A percentile compares a stretch with the other conserved stretches of the same genome.
Evolutionary conservation across 2,113 vertebrate genomes (phyloP).

Genomic region (Notarius quadriscutis): DNA sequence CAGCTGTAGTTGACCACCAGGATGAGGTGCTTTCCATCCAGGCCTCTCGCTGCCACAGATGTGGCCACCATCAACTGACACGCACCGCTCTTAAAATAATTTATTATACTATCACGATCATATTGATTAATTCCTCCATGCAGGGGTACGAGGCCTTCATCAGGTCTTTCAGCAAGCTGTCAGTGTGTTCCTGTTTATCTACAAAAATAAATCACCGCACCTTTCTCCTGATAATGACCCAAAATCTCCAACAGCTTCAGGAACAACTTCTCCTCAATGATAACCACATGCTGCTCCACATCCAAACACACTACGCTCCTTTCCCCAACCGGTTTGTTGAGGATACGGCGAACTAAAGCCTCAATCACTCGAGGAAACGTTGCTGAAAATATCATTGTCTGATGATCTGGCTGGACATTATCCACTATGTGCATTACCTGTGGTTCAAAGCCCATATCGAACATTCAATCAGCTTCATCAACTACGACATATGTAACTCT

Average conservation of each 20-base stretch:
- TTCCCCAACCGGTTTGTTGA: constrained; percentile 93
- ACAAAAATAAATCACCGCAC: constrained; percentile 95
- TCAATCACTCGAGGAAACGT: constrained; percentile 98
- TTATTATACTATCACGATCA: too few relatives aligned
- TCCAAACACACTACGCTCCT: constrained; percentile 96
- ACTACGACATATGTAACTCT: constrained; percentile 92
- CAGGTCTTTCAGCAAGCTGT: constrained; percentile 89
- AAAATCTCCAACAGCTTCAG: constrained; percentile 93
- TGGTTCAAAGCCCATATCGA: constrained; percentile 99
- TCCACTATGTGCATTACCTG: constrained; percentile 99
- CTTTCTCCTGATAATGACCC: constrained; percentile 96
- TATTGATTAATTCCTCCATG: constrained; percentile 62
- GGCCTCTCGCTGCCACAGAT: too few relatives aligned
- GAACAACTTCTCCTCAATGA: constrained; percentile 96
- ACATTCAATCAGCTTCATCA: constrained; percentile 98
- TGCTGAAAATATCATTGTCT: constrained; percentile 98
- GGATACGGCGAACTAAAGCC: constrained; percentile 90
- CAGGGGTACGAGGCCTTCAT: constrained; percentile 99
- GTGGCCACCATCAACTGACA: too few relatives aligned
- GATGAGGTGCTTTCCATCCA: too few relatives aligned
- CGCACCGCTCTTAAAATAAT: too few relatives aligned
- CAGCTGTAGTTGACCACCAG: too few relatives aligned
- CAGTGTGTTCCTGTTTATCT: constrained; percentile 97
- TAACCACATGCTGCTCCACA: constrained; percentile 94
- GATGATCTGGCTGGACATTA: constrained; percentile 92